A percentile compares a stretch with the other conserved stretches of the same genome.
Evolutionary conservation across 2,113 vertebrate species (phyloP).

Genomic region (Alethe diademata): DNA sequence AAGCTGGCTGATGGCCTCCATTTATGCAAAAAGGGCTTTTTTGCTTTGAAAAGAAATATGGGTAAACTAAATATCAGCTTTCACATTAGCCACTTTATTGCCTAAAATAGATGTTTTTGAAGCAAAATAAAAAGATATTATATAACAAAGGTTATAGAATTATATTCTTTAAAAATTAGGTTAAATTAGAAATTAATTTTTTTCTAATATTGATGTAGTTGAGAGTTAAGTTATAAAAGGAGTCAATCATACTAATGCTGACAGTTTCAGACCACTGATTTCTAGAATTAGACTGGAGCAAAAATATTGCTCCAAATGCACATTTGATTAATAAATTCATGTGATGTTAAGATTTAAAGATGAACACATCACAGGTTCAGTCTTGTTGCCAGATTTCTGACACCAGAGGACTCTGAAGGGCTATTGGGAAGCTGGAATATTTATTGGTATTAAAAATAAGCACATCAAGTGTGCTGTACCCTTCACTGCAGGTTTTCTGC

Average conservation of each 20-base stretch:
- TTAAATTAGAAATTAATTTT: conserved; percentile 48
- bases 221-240: conserved; percentile 40
- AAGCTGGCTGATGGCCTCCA: background rate
- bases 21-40: background rate
- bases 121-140: background rate
- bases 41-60: conserved; percentile 12
- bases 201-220: conserved; percentile 50
- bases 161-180: conserved; percentile 12
- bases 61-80: background rate
- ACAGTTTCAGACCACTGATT: background rate
- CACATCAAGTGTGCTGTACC: background rate
- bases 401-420: background rate
- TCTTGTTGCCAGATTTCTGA: background rate
- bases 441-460: background rate
- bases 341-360: background rate
- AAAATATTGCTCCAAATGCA: background rate
- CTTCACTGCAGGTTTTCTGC: background rate
- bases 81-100: background rate
- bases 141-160: conserved; percentile 8
- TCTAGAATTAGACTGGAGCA: background rate
- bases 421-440: background rate
- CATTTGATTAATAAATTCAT: background rate
- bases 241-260: conserved; percentile 25
- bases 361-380: background rate
- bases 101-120: background rate